A percentile compares a stretch with the other conserved stretches of the same genome.
phyloP scores from a whole-genome alignment of 2,113 vertebrate genomes.

The Solea solea region DNA sequence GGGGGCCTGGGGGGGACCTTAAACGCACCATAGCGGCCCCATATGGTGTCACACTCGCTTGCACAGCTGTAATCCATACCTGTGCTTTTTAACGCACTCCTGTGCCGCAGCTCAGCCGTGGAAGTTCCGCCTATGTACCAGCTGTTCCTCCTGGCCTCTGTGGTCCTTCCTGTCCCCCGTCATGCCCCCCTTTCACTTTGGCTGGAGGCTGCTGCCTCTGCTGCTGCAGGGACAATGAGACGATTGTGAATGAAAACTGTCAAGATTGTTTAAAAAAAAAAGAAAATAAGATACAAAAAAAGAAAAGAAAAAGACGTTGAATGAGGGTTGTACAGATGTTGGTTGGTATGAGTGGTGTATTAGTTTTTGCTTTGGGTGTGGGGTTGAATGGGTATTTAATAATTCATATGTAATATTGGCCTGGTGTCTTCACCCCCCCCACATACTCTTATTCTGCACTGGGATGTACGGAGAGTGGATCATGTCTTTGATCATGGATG shows the following conservation, averaged over 20 bases:
- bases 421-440: conserved; percentile 50
- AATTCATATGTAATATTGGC: conserved; percentile 73
- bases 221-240: conserved; percentile 64
- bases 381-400: conserved; percentile 77
- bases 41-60: conserved; percentile 46
- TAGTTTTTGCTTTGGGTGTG: conserved; percentile 71
- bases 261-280: background rate
- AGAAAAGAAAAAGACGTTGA: conserved; percentile 57
- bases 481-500: conserved; percentile 60
- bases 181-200: conserved; percentile 35
- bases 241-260: conserved; percentile 71
- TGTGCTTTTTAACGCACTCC: conserved; percentile 60
- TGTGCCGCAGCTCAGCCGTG: conserved; percentile 57
- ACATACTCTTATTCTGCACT: conserved; percentile 56
- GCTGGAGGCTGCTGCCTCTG: conserved; percentile 56
- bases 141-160: conserved; percentile 36
- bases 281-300: background rate
- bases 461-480: conserved; percentile 51
- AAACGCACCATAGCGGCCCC: conserved; percentile 39
- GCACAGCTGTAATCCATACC: conserved; percentile 64
- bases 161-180: conserved; percentile 20
- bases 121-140: conserved; percentile 39
- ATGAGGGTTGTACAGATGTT: conserved; percentile 74
- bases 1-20: conserved; percentile 37
- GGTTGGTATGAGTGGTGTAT: conserved; percentile 63